Evolutionary conservation across 2,113 vertebrate genomes (phyloP), one percentile per base, ranked within the genome.

Genomic region (Colossoma macropomum): DNA sequence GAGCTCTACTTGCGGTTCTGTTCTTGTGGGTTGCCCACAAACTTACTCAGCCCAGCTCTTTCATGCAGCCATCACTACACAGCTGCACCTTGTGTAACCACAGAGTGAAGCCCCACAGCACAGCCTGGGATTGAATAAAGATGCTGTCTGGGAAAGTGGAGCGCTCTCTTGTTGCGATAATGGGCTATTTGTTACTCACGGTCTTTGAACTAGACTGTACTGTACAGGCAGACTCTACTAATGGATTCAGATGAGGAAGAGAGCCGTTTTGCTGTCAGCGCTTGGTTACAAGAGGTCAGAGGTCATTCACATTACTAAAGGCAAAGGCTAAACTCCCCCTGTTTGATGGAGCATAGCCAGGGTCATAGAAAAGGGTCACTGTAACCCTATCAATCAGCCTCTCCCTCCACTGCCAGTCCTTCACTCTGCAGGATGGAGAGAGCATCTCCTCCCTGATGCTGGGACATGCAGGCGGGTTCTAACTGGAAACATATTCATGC

Each of bases 11-110:
- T 17, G 13, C 21, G 32, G 66, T 19, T 30, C 59, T 52, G 9
- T 52, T 28, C n/a, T 59, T 65, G 21, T 81, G 70, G 41, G 5
- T 45, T 16, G 21, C 38, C 30, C 75, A 71, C 59, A 12, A 54
- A 13, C 52, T 65, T 21, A 80, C 79, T 86, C 84, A 78, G 38
- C 59, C 25, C 81, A 80, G 90, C 84, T 86, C 81, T 86, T 89
- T 89, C 83, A 86, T 84, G 41, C 88, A 48, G 79, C 21, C 80
- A 54, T 76, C 66, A 69, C 70, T 32, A 48, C 78, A 54, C 90
- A 91, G 89, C 89, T 88, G 85, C 68, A 71, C 73, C 77, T 83
- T 75, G 60, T 87, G 77, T 79, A 87, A 77, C 23, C 65, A 34
- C 79, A 81, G 52, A 50, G 75, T 52, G 30, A 6, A 56, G 48